A percentile compares a stretch with the other conserved stretches of the same genome.
These are phyloP conservation scores for Drosophila infuscata DNA, from an alignment of 2,888 invertebrate species.

Conservation along the genomic window DNA sequence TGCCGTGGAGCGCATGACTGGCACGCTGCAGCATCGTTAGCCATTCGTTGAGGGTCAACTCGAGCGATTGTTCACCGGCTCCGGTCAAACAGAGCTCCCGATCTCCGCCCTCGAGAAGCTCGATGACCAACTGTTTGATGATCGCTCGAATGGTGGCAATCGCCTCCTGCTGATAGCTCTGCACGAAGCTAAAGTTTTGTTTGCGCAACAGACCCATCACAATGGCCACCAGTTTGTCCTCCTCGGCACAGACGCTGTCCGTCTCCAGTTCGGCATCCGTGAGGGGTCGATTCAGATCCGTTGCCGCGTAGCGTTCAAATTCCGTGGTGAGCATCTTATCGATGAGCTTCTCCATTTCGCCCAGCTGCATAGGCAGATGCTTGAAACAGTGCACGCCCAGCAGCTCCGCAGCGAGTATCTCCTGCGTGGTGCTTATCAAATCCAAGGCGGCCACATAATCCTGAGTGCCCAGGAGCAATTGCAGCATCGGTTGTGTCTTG, in stretches of 20 bases:
- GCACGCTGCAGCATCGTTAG: conserved; percentile 89
- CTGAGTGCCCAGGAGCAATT: conserved; percentile 95
- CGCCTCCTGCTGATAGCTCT: conserved; percentile 94
- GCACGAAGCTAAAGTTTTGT: conserved; percentile 95
- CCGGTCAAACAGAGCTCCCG: conserved; percentile 87
- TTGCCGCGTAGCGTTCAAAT: conserved; percentile 95
- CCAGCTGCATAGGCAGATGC: conserved; percentile 97
- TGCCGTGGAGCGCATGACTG: conserved; percentile 88
- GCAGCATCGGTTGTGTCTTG: conserved; percentile 99
- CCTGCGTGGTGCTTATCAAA: conserved; percentile 97
- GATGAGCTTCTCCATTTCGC: conserved; percentile 97
- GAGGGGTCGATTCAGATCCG: conserved; percentile 95
- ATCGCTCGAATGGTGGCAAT: conserved; percentile 94
- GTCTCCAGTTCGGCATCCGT: conserved; percentile 78
- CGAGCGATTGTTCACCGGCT: conserved; percentile 85
- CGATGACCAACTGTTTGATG: conserved; percentile 95
- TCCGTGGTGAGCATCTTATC: conserved; percentile 98
- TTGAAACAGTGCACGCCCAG: conserved; percentile 97
- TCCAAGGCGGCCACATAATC: conserved; percentile 99
- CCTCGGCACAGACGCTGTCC: conserved; percentile 85
- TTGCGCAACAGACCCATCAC: conserved; percentile 95
- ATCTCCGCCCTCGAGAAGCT: conserved; percentile 88
- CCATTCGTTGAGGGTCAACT: conserved; percentile 89
- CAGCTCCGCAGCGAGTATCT: conserved; percentile 94
- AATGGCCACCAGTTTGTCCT: conserved; percentile 94